phyloP scores from a whole-genome alignment of 2,888 invertebrate species.

The Drepana falcataria region DNA sequence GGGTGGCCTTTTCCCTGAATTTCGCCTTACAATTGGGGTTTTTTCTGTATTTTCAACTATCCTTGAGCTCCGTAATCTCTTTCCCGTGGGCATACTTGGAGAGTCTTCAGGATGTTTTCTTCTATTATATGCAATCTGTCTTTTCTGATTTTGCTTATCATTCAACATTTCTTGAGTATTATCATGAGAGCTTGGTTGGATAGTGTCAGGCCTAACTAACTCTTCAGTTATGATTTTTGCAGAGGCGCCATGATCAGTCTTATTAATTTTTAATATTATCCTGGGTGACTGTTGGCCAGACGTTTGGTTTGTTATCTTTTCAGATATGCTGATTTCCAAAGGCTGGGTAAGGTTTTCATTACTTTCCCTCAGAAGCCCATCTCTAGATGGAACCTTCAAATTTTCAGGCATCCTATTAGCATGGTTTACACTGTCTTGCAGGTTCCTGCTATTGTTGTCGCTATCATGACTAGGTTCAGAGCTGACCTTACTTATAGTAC shows the following conservation, averaged over 20 bases:
- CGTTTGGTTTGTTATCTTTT: conserved; percentile 54
- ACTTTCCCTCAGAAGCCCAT: conserved; percentile 41
- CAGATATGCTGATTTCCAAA: conserved; percentile 68
- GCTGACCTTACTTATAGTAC: conserved; percentile 21
- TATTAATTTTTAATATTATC: conserved; percentile 82
- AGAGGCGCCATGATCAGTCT: conserved; percentile 76
- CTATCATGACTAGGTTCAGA: conserved; percentile 24
- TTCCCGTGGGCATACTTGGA: conserved; percentile 50
- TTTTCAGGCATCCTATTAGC: conserved; percentile 22
- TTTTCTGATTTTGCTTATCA: conserved; percentile 49
- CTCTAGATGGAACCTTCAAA: conserved; percentile 32
- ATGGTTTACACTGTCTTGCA: conserved; percentile 31
- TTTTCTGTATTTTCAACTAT: conserved; percentile 59
- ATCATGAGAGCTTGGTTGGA: conserved; percentile 37
- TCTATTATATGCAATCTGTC: conserved; percentile 47
- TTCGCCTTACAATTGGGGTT: conserved; percentile 36
- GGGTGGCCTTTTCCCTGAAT: conserved; percentile 49
- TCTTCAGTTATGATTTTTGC: conserved; percentile 74
- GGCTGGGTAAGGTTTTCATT: conserved; percentile 60
- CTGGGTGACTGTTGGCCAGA: conserved; percentile 75
- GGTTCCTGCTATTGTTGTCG: conserved; percentile 22
- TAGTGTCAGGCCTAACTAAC: conserved; percentile 37
- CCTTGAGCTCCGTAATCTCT: conserved; percentile 65
- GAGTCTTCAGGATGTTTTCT: conserved; percentile 44
- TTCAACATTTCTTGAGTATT: conserved; percentile 45